A percentile compares a stretch with the other conserved stretches of the same genome.
phyloP scores from a whole-genome alignment of 2,797 vertebrate genomes.

The Pangasius larnaudii region DNA sequence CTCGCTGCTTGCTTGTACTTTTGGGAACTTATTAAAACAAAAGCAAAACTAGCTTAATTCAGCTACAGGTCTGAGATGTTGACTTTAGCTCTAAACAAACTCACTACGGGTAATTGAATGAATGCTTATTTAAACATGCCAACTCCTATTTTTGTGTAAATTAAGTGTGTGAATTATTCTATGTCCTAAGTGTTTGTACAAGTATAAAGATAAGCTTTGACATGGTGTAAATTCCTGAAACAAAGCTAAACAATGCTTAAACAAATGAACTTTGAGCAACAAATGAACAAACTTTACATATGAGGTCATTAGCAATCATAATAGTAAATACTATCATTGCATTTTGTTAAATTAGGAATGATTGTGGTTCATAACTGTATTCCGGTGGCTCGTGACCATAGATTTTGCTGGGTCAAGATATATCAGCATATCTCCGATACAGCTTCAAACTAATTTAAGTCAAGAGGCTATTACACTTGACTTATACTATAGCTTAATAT shows the following conservation, averaged over 20 bases:
- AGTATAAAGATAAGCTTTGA: neutral
- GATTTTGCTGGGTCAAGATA: neutral
- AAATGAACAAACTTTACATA: neutral
- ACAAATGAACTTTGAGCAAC: neutral
- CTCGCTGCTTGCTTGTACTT: neutral
- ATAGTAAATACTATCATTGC: neutral
- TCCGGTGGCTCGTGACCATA: neutral
- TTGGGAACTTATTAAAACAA: slow-evolving; percentile 22
- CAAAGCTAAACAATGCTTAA: neutral
- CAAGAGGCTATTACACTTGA: neutral
- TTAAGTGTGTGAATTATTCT: neutral
- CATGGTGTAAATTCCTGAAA: neutral
- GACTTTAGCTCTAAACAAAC: neutral
- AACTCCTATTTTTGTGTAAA: neutral
- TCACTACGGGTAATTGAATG: neutral
- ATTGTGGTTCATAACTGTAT: neutral
- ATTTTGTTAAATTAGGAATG: neutral
- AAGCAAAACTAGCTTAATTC: slow-evolving; percentile 20
- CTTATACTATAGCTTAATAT: neutral
- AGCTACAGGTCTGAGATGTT: neutral
- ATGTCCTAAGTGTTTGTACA: neutral
- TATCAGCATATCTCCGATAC: neutral
- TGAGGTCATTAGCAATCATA: neutral
- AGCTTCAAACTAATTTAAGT: neutral
- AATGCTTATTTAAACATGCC: neutral